These are phyloP conservation scores for Eristalis intricaria DNA, from an alignment of 2,888 invertebrate species.

Conservation along the genomic window DNA sequence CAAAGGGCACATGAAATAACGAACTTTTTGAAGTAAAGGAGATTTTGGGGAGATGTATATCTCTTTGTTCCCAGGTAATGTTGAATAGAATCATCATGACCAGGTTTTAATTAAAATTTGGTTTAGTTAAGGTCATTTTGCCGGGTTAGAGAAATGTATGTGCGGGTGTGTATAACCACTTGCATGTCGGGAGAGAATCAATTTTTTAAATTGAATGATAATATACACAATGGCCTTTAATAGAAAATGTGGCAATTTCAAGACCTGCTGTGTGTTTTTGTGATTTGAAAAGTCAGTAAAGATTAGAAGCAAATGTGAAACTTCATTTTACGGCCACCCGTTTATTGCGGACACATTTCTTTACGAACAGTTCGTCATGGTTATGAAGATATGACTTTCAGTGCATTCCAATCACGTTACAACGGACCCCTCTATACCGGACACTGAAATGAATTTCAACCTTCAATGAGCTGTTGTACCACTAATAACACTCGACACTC, in stretches of 20 bases:
- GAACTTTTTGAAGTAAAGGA: not conserved
- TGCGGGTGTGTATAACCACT: not conserved
- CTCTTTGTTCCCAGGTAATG: not conserved
- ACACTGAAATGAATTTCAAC: too few species aligned
- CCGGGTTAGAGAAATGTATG: not conserved
- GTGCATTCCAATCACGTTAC: too few species aligned
- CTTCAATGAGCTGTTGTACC: too few species aligned
- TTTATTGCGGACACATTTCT: too few species aligned
- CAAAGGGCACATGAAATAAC: slow-evolving; percentile 5
- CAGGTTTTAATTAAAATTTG: slow-evolving; percentile 7
- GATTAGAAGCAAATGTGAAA: too few species aligned
- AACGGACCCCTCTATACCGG: too few species aligned
- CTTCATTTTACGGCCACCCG: too few species aligned
- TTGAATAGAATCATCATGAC: not conserved
- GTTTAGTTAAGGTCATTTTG: not conserved
- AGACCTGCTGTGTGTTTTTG: too few species aligned
- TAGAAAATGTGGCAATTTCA: not conserved
- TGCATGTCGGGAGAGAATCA: not conserved
- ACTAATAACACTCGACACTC: too few species aligned
- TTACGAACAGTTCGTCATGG: too few species aligned
- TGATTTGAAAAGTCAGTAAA: too few species aligned
- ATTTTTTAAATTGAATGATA: not conserved
- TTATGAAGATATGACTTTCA: too few species aligned
- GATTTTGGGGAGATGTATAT: not conserved
- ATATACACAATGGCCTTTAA: not conserved